A percentile compares a stretch with the other conserved stretches of the same genome.
Evolutionary conservation across 2,888 invertebrate species (phyloP).

Genomic region (Charanyca ferruginea): DNA sequence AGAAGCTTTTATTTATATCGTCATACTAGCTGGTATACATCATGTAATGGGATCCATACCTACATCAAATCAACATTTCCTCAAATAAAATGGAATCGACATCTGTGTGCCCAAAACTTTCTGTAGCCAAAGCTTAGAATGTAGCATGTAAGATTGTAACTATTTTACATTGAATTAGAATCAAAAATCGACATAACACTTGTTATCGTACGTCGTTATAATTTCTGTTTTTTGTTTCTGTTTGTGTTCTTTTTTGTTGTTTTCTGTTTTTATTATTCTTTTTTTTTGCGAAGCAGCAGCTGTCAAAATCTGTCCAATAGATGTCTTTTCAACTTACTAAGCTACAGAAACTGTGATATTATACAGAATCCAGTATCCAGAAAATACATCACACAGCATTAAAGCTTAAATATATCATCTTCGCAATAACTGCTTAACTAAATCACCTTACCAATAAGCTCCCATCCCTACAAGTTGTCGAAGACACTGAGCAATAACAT

Average conservation of each 20-base stretch:
- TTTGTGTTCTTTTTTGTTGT: too few relatives aligned
- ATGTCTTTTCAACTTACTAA: constrained; percentile 6
- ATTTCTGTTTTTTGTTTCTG: too few relatives aligned
- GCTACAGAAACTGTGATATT: constrained; percentile 5
- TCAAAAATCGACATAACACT: neutral
- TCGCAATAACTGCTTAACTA: constrained; percentile 61
- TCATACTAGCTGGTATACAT: too few relatives aligned
- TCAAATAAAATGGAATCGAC: neutral
- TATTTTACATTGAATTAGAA: neutral
- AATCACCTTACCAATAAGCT: constrained; percentile 61
- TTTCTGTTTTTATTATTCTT: too few relatives aligned
- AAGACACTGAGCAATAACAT: constrained; percentile 88
- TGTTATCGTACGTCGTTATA: neutral
- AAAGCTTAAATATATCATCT: constrained; percentile 59
- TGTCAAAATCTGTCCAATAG: neutral
- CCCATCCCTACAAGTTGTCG: constrained; percentile 78
- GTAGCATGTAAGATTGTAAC: too few relatives aligned
- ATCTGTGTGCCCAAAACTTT: neutral
- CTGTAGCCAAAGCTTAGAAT: too few relatives aligned
- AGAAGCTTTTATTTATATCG: too few relatives aligned
- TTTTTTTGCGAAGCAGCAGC: too few relatives aligned
- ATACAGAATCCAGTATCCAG: constrained; percentile 13
- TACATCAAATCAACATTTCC: neutral
- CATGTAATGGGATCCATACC: too few relatives aligned
- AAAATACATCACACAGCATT: constrained; percentile 41